Conservation (phyloP, 53 echinoderm and acorn worm species). For the Actinopyga echinites region DNA sequence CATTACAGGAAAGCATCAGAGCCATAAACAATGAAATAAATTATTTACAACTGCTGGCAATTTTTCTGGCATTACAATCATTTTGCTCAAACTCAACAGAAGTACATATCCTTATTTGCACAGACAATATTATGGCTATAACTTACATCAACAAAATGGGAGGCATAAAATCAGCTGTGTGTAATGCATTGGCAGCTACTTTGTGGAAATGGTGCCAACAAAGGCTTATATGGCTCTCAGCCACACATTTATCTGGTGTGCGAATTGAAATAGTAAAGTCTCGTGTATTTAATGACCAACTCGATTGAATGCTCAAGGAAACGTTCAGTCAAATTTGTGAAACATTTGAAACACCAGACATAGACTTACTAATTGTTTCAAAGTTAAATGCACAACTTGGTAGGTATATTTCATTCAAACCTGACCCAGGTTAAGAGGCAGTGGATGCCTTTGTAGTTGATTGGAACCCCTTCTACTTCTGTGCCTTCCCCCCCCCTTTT, state of each 20-base stretch:
- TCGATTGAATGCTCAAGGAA: constrained; percentile 40
- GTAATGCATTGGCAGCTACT: constrained; percentile 27
- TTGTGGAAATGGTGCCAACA: constrained; percentile 54
- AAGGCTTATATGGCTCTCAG: constrained; percentile 41
- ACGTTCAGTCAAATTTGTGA: neutral
- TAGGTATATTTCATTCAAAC: constrained; percentile 53
- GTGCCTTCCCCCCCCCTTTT: constrained; percentile 51
- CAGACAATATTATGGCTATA: too few species aligned
- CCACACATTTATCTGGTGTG: neutral
- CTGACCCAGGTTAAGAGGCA: constrained; percentile 47
- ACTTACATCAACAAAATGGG: constrained; percentile 47
- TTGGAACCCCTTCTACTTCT: constrained; percentile 40
- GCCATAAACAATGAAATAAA: constrained; percentile 43
- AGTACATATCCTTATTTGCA: neutral
- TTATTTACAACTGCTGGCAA: constrained; percentile 42
- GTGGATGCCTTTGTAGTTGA: constrained; percentile 58
- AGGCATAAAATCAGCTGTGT: neutral
- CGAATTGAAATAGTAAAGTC: neutral
- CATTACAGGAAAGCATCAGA: neutral
- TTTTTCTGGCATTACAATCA: constrained; percentile 39
- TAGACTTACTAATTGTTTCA: constrained; percentile 62
- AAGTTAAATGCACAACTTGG: constrained; percentile 48
- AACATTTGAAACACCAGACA: constrained; percentile 43
- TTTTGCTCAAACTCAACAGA: constrained; percentile 16
- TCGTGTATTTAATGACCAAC: constrained; percentile 1